phyloP scores from a whole-genome alignment of 1,140 invertebrate species.

The Lutraria rhynchaena region DNA sequence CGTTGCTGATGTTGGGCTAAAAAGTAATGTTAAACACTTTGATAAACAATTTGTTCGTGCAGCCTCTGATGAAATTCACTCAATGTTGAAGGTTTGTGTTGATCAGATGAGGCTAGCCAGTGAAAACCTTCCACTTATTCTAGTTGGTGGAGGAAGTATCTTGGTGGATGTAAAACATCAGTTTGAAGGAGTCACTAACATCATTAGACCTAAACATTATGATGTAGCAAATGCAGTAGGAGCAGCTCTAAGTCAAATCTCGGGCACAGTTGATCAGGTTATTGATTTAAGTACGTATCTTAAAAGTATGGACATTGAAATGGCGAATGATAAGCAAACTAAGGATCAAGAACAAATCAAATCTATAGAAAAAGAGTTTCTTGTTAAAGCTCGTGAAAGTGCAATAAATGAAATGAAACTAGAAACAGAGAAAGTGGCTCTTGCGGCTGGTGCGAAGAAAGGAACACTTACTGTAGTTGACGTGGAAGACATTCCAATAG shows the following conservation, averaged over 20 bases:
- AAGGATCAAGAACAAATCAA: constrained; percentile 36
- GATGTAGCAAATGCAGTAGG: constrained; percentile 79
- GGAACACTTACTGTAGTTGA: constrained; percentile 66
- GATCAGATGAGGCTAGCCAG: constrained; percentile 71
- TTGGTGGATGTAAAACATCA: constrained; percentile 59
- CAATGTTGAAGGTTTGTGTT: constrained; percentile 69
- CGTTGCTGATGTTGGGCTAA: constrained; percentile 63
- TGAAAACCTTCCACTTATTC: constrained; percentile 71
- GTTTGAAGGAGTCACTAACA: constrained; percentile 61
- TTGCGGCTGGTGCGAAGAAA: constrained; percentile 66
- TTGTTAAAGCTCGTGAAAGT: constrained; percentile 62
- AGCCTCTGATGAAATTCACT: constrained; percentile 66
- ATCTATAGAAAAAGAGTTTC: constrained; percentile 59
- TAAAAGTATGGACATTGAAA: constrained; percentile 47
- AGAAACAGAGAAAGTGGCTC: constrained; percentile 54
- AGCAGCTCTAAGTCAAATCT: constrained; percentile 77
- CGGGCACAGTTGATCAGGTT: constrained; percentile 69
- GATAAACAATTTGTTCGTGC: constrained; percentile 41
- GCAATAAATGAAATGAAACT: constrained; percentile 57
- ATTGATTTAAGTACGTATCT: constrained; percentile 63
- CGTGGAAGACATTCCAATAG: constrained; percentile 65
- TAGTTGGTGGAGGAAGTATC: constrained; percentile 77
- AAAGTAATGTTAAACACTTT: constrained; percentile 64
- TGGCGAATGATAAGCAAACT: no score
- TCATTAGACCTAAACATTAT: constrained; percentile 67